Evolutionary conservation across 2,888 invertebrate species (phyloP), one percentile per base, ranked within the genome.

Genomic region (Tupiocoris notatus): DNA sequence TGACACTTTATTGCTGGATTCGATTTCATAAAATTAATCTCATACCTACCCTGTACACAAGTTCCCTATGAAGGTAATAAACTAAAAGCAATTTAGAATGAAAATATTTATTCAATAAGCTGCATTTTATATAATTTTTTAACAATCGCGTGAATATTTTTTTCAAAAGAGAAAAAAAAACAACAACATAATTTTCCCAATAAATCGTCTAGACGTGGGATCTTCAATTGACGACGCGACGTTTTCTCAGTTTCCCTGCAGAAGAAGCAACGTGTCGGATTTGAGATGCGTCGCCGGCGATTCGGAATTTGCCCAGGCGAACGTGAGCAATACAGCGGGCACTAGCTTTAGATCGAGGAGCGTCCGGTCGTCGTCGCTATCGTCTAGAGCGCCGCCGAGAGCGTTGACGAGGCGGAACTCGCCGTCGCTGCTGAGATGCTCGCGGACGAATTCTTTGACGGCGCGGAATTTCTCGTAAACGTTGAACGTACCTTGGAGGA

Each of bases 401-500:
- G 91, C 89, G 0, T 88, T 86, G 75, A 87, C 87, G n/a, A 95
- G 85, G 2, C 86, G 82, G 84, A 94, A 95, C 0, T 92, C 90
- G 16, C 88, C 87, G 81, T 88, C 87, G 78, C 89, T 88, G 79
- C 89, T 88, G 39, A 96, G 84, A 83, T 91, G 90, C 79, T 94
- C 93, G 82, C 88, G 87, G 0, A 96, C 90, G 84, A 94, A 96
- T 77, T 91, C 90, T 79, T 89, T 86, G n/a, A 96, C 87, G 79
- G 90, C 89, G 0, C 85, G 83, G 80, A 92, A 88, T 79, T 90
- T 91, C 83, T 96, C 96, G 82, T 91, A 90, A 0, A 95, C 92
- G 66, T 90, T 90, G 84, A 96, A 96, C 1, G 95, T 96, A 7
- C 95, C 96, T 87, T 94, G 93, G 78, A 95, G 84, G 77, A 92